Base-by-base conservation (phyloP, 2,113 vertebrate species). In the Plecotus auritus region DNA sequence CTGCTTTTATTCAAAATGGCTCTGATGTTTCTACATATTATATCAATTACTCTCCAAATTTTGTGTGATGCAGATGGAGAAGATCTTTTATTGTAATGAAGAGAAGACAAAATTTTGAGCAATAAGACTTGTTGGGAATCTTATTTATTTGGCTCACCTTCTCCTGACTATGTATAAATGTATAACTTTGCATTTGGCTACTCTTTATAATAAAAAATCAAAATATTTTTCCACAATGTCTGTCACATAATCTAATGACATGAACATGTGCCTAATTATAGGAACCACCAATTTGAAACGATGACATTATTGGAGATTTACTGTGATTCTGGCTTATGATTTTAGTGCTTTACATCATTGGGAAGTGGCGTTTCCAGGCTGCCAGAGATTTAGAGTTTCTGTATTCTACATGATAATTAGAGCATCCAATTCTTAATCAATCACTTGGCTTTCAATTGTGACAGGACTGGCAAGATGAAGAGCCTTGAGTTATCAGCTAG, bases 1-100 rank as follows among this genome's bases (percentile, higher is more conserved):
- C 56, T 59, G 9, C 16, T 95, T 94, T 80, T 95, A 32, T 72
- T 82, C 35, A 76, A 81, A 93, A 90, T 92, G 45, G 23, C 13
- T 84, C 16, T 42, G 4, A 18, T 72, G 76, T 49, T 95, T 64
- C 85, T 28, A 85, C 4, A 40, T 64, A 16, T 51, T 32, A 1
- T 30, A 78, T 69, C 66, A 72, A 18, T 22, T 74, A 42, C 30
- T 35, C 37, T 96, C 14, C 35, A 11, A 76, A 23, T 70, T 85
- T 77, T 93, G 23, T 4, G 16, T 13, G 5, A 54, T 26, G 14
- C 49, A 76, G 32, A 72, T 22, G 2, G 7, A 37, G 5, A 72
- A 40, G 1, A 5, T 1, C 11, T 80, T 70, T 69, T 61, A 83
- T 5, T 45, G 0, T 45, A 90, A 94, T 20, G 11, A 95, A 90